A percentile compares a stretch with the other conserved stretches of the same genome.
phyloP scores from a whole-genome alignment of 2,797 vertebrate species.

The Octomys mimax region DNA sequence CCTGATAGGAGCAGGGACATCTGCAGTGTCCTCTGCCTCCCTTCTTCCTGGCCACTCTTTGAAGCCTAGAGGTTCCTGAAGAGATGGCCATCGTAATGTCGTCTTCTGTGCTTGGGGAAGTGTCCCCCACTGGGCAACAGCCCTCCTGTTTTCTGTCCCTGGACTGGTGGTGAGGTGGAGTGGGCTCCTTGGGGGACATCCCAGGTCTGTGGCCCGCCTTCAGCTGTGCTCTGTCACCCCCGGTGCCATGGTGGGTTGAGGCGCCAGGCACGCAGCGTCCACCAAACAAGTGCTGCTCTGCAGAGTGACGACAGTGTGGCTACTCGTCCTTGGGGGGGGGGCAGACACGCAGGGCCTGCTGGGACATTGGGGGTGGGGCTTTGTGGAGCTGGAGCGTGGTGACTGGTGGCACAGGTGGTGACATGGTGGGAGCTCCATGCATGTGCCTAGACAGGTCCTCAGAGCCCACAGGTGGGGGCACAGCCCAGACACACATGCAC shows the following conservation, averaged over 20 bases:
- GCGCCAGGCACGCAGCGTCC: rapidly evolving
- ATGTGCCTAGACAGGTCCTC: neutral
- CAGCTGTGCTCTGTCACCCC: neutral
- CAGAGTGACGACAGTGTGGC: rapidly evolving
- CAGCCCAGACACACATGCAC: neutral
- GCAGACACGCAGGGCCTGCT: rapidly evolving
- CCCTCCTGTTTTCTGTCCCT: neutral
- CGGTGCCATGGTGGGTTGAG: neutral
- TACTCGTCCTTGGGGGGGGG: neutral
- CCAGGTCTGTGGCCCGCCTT: neutral
- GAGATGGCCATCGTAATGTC: too few relatives aligned
- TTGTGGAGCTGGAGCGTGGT: neutral
- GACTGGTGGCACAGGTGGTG: neutral
- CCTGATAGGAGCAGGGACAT: rapidly evolving
- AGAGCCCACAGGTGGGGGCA: neutral
- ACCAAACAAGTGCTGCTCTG: rapidly evolving
- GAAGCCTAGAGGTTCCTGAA: neutral
- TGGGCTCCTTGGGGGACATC: neutral
- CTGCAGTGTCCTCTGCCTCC: too few relatives aligned
- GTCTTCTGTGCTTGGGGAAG: neutral
- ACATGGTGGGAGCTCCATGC: neutral
- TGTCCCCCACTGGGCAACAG: rapidly evolving
- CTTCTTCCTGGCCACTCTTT: neutral
- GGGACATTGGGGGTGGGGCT: rapidly evolving
- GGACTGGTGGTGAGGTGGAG: neutral